Conservation (phyloP, 1,140 invertebrate genomes). For the Pinna nobilis region DNA sequence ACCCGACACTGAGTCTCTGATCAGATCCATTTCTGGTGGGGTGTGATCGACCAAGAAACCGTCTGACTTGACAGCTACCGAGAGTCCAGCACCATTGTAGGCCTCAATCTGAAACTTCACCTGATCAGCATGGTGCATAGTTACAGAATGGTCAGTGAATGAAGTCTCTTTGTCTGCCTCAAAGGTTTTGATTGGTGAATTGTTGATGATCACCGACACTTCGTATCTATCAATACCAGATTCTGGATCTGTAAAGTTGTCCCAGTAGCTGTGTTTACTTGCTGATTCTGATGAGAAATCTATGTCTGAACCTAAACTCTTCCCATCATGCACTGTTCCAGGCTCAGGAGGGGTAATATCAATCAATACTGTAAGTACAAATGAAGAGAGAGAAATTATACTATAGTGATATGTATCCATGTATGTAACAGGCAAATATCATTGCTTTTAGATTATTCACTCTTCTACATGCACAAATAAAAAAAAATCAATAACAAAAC, state of each 20-base stretch:
- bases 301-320: slow-evolving; percentile 3
- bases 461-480: too few relatives aligned
- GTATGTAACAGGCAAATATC: too few relatives aligned
- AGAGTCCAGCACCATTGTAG: slow-evolving; percentile 21
- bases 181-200: slow-evolving; percentile 25
- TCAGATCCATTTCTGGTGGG: slow-evolving; percentile 1
- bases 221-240: slow-evolving; percentile 36
- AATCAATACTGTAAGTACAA: slow-evolving; percentile 35
- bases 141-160: slow-evolving; percentile 11
- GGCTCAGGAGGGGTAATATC: slow-evolving; percentile 40
- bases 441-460: too few relatives aligned
- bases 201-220: slow-evolving; percentile 31
- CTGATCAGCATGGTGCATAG: slow-evolving; percentile 14
- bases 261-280: slow-evolving; percentile 27
- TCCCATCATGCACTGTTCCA: slow-evolving; percentile 41
- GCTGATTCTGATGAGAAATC: slow-evolving; percentile 41
- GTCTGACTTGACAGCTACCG: not conserved
- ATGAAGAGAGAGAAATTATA: not conserved
- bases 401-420: too few relatives aligned
- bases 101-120: slow-evolving; percentile 7
- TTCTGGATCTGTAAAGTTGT: slow-evolving; percentile 45
- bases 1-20: not conserved
- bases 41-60: slow-evolving; percentile 25
- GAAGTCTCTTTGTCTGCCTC: not conserved
- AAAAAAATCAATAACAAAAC: too few relatives aligned